Conservation (phyloP, 2,888 invertebrate species). For the Amiota communis region DNA sequence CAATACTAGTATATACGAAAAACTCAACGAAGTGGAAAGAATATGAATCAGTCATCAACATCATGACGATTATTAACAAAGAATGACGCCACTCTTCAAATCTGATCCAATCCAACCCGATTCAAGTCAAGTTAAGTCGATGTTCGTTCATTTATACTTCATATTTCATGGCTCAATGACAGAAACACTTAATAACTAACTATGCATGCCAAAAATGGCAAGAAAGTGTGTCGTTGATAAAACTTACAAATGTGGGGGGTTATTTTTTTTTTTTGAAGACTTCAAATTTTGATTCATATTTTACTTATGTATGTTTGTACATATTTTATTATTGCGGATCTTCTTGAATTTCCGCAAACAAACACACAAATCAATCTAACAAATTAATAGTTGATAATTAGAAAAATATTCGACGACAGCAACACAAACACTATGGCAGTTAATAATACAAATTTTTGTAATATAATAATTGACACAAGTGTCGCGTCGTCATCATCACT, state of each 20-base stretch:
- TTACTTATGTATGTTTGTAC: too few relatives aligned
- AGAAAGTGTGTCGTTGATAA: conserved; percentile 20
- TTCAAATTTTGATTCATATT: too few relatives aligned
- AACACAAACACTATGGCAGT: background rate
- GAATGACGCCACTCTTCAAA: conserved; percentile 1
- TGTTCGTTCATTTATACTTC: conserved; percentile 10
- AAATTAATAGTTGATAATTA: background rate
- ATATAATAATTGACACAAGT: too few relatives aligned
- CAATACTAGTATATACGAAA: background rate
- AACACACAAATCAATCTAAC: background rate
- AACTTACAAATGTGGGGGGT: background rate
- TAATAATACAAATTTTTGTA: background rate
- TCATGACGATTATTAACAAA: background rate
- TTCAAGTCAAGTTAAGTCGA: conserved; percentile 8
- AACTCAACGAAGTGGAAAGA: conserved; percentile 11
- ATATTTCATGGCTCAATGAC: conserved; percentile 26
- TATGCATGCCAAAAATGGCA: conserved; percentile 19
- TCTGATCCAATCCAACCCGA: too few relatives aligned
- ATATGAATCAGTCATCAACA: background rate
- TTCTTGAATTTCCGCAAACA: background rate
- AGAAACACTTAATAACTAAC: background rate
- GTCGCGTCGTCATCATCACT: too few relatives aligned
- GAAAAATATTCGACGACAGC: background rate
- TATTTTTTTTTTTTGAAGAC: too few relatives aligned
- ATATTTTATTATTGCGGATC: background rate